Evolutionary conservation across 2,113 vertebrate genomes (phyloP).

Genomic region (Ciconia boyciana): DNA sequence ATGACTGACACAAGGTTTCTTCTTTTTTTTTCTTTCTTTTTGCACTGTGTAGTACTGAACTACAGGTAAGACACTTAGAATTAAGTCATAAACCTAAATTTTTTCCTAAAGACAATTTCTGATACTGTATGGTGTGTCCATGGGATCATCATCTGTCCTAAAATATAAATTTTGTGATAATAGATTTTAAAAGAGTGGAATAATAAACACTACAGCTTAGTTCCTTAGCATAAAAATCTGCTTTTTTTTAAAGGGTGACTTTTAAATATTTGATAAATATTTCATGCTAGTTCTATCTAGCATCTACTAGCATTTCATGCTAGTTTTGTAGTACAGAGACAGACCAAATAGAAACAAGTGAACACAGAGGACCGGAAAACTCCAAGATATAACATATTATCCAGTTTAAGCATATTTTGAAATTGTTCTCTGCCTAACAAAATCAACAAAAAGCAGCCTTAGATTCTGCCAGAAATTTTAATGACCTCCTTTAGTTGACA

Average conservation of each 20-base stretch:
- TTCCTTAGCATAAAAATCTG: neutral
- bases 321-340: neutral
- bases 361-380: neutral
- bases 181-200: neutral
- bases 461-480: neutral
- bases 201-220: neutral
- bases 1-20: neutral
- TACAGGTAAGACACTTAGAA: neutral
- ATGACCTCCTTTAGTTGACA: neutral
- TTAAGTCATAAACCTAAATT: neutral
- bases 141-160: neutral
- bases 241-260: neutral
- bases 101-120: neutral
- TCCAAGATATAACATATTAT: neutral
- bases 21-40: neutral
- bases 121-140: neutral
- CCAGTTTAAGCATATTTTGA: neutral
- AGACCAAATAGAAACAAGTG: neutral
- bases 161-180: neutral
- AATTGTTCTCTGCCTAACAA: neutral
- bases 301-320: no score
- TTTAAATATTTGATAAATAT: neutral
- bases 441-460: neutral
- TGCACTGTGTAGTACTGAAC: neutral
- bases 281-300: neutral